Conservation (phyloP, 1,140 invertebrate species). For the Caenorhabditis elegans region WBcel235 BX284602.5:8780501-8781000, state of each 20-base stretch:
- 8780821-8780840: neutral
- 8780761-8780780: constrained; percentile 31
- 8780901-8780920: neutral
- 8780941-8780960: constrained; percentile 14
- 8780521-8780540: constrained; percentile 48
- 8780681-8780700: constrained; percentile 94
- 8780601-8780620: constrained; percentile 74
- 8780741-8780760: neutral
- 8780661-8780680: constrained; percentile 79
- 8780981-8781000: constrained; percentile 94
- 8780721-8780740: neutral
- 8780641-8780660: constrained; percentile 62
- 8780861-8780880: constrained; percentile 15
- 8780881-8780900: neutral
- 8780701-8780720: constrained; percentile 50
- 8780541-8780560: constrained; percentile 79
- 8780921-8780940: neutral
- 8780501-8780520: constrained; percentile 49
- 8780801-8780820: constrained; percentile 9
- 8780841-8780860: constrained; percentile 15
- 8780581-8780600: constrained; percentile 83
- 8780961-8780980: constrained; percentile 84
- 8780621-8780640: constrained; percentile 85
- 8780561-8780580: constrained; percentile 95
- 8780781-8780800: neutral